These are phyloP conservation scores for Chrysocyon brachyurus DNA, from an alignment of 2,797 vertebrate genomes.

Conservation along the genomic window DNA sequence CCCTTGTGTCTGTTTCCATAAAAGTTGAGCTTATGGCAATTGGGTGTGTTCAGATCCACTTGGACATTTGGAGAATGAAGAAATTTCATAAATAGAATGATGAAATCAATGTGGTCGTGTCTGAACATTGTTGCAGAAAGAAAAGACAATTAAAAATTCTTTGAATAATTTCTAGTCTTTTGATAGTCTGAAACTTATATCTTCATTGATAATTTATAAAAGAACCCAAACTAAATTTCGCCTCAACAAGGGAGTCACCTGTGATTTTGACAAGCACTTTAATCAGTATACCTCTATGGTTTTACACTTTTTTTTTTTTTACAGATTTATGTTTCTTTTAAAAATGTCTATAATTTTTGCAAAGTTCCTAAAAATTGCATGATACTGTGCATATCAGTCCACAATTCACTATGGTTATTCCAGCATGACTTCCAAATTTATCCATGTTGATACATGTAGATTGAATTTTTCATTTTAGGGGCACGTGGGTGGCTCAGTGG, in stretches of 20 bases:
- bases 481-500: too few relatives aligned
- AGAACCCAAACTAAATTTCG: neutral
- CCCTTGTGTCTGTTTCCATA: neutral
- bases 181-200: conserved; percentile 32
- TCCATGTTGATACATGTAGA: neutral
- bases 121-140: conserved; percentile 42
- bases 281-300: neutral
- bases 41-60: neutral
- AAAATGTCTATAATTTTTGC: neutral
- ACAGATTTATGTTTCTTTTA: neutral
- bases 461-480: conserved; percentile 37
- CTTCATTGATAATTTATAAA: conserved; percentile 17
- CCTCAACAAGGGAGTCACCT: neutral
- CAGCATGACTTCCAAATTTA: neutral
- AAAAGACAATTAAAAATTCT: neutral
- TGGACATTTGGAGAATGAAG: neutral
- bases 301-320: neutral
- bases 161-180: neutral
- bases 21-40: neutral
- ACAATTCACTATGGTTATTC: neutral
- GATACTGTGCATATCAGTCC: neutral
- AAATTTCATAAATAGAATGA: neutral
- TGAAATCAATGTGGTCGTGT: neutral
- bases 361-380: neutral
- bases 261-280: neutral